A percentile compares a stretch with the other conserved stretches of the same genome.
Evolutionary conservation across 2,113 vertebrate species (phyloP).

Genomic region (Pterocles orientalis): DNA sequence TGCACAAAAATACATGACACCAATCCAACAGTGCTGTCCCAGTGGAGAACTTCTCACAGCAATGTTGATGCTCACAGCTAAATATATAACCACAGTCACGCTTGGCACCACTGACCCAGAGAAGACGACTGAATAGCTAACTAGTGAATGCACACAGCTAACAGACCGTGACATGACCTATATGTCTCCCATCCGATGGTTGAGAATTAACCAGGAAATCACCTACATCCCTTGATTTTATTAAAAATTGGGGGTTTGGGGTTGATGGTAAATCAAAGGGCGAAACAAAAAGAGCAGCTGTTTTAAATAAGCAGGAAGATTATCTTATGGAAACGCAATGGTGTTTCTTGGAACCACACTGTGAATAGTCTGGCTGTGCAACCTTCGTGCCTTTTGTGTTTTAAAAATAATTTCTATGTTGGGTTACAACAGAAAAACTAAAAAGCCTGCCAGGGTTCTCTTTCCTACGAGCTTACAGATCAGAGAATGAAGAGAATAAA

Average conservation of each 20-base stretch:
- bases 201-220: constrained; percentile 56
- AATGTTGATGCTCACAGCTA: constrained; percentile 15
- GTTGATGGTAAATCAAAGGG: background rate
- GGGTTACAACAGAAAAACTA: constrained; percentile 28
- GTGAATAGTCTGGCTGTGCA: constrained; percentile 31
- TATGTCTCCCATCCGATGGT: background rate
- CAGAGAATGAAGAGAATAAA: constrained; percentile 21
- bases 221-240: background rate
- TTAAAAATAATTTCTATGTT: constrained; percentile 48
- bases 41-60: background rate
- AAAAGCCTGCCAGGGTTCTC: constrained; percentile 15
- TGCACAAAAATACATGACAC: background rate
- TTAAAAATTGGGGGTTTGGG: background rate
- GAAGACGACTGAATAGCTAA: constrained; percentile 47
- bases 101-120: constrained; percentile 43
- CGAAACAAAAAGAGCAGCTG: background rate
- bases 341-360: constrained; percentile 34
- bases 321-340: background rate
- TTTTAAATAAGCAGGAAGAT: constrained; percentile 27
- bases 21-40: background rate
- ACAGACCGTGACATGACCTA: constrained; percentile 26
- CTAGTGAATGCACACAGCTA: constrained; percentile 17
- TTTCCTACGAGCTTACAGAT: background rate
- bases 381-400: background rate
- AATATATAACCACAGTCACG: constrained; percentile 37